Percentiles rank a stretch among this genome's conserved stretches.
Evolutionary conservation across 53 echinoderm and acorn worm genomes (phyloP).

Genomic region (Luidia sarsii): DNA sequence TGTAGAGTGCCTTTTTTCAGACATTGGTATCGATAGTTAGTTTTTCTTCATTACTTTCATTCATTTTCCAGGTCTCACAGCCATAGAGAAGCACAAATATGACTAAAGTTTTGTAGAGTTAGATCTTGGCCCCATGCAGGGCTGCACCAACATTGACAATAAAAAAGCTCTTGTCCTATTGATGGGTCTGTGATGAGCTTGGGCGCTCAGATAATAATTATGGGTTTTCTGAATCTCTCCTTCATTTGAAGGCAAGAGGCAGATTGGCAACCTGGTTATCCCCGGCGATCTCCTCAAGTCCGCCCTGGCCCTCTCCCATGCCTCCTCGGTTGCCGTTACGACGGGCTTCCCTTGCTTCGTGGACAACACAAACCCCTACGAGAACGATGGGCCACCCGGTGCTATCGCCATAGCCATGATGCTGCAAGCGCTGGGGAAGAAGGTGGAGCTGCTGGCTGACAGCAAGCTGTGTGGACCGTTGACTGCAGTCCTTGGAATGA

Average conservation of each 20-base stretch:
- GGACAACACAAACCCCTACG: constrained; percentile 53
- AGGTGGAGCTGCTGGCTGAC: constrained; percentile 65
- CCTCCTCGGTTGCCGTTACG: constrained; percentile 79
- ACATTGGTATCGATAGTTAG: too few species aligned
- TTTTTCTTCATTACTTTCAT: too few species aligned
- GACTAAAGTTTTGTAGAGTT: too few species aligned
- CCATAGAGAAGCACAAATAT: too few species aligned
- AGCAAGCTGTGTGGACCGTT: neutral
- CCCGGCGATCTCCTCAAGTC: constrained; percentile 84
- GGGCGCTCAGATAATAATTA: neutral
- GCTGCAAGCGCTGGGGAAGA: constrained; percentile 76
- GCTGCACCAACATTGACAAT: neutral
- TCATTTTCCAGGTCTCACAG: too few species aligned
- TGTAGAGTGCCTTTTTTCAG: too few species aligned
- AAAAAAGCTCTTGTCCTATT: neutral
- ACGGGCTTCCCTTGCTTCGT: constrained; percentile 73
- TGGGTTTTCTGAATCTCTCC: neutral
- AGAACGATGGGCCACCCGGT: constrained; percentile 75
- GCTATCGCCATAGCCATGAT: constrained; percentile 76
- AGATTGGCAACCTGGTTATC: constrained; percentile 50
- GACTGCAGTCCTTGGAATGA: constrained; percentile 6
- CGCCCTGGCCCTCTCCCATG: constrained; percentile 80
- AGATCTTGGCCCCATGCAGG: too few species aligned
- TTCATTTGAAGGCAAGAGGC: constrained; percentile 57
- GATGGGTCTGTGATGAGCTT: neutral